Evolutionary conservation across 2,797 vertebrate species (phyloP).

Genomic region (Trachops cirrhosus): DNA sequence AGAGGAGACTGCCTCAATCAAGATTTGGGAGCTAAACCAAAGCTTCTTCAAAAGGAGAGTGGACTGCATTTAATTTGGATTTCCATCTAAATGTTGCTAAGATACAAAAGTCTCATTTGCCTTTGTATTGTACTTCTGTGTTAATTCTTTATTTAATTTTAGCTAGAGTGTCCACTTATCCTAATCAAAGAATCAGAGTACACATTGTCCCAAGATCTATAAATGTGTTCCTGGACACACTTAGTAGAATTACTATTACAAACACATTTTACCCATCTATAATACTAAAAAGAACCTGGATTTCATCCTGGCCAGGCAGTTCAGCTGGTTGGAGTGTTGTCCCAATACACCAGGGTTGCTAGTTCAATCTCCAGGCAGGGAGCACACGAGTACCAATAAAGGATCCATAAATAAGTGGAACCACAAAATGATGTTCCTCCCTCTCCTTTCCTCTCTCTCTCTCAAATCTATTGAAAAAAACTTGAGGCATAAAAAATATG

Average conservation of each 20-base stretch:
- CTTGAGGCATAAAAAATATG: too few species aligned
- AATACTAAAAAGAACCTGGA: constrained; percentile 73
- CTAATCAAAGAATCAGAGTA: constrained; percentile 82
- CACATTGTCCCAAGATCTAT: constrained; percentile 72
- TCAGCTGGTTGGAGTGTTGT: too few species aligned
- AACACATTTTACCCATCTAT: constrained; percentile 77
- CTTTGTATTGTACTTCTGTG: constrained; percentile 87
- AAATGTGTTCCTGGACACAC: constrained; percentile 81
- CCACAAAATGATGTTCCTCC: too few species aligned
- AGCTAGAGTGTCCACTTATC: constrained; percentile 80
- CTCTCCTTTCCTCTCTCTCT: too few species aligned
- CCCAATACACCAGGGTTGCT: too few species aligned
- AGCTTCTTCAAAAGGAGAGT: constrained; percentile 88
- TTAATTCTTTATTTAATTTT: constrained; percentile 77
- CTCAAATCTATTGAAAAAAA: too few species aligned
- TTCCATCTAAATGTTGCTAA: constrained; percentile 88
- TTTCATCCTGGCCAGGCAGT: too few species aligned
- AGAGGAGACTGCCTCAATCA: constrained; percentile 95
- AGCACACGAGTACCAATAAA: too few species aligned
- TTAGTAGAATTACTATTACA: constrained; percentile 81
- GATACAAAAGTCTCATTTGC: constrained; percentile 86
- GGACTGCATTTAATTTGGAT: constrained; percentile 86
- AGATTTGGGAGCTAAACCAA: constrained; percentile 88
- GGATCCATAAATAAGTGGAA: too few species aligned
- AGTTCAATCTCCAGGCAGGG: too few species aligned